Evolutionary conservation across 1,140 invertebrate species (phyloP).

Genomic region (Sipha flava): DNA sequence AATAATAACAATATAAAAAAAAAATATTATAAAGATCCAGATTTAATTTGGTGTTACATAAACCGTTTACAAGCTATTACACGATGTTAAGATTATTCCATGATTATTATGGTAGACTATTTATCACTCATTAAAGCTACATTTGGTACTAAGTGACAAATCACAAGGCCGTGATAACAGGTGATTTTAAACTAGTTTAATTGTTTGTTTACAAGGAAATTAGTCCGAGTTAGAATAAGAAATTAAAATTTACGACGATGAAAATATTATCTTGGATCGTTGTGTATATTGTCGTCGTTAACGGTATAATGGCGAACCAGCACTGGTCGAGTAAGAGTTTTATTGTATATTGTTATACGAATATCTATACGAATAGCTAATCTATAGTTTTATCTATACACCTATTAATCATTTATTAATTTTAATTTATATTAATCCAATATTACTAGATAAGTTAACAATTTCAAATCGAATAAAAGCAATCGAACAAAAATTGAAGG

Average conservation of each 20-base stretch:
- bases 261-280: background rate
- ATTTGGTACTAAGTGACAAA: background rate
- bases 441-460: background rate
- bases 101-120: background rate
- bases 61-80: background rate
- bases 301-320: background rate
- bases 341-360: background rate
- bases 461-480: background rate
- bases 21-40: too few species aligned
- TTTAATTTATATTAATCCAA: too few species aligned
- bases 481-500: background rate
- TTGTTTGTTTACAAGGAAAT: background rate
- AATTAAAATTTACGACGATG: background rate
- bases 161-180: background rate
- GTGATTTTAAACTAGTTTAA: background rate
- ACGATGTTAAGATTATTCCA: background rate
- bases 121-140: background rate
- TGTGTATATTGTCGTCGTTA: background rate
- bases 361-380: too few species aligned
- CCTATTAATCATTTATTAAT: too few species aligned
- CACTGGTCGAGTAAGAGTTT: background rate
- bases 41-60: background rate
- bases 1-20: too few species aligned
- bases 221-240: background rate
- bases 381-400: too few species aligned